These are phyloP conservation scores for Drosophila lini DNA, from an alignment of 1,140 invertebrate species.

Conservation along the genomic window DNA sequence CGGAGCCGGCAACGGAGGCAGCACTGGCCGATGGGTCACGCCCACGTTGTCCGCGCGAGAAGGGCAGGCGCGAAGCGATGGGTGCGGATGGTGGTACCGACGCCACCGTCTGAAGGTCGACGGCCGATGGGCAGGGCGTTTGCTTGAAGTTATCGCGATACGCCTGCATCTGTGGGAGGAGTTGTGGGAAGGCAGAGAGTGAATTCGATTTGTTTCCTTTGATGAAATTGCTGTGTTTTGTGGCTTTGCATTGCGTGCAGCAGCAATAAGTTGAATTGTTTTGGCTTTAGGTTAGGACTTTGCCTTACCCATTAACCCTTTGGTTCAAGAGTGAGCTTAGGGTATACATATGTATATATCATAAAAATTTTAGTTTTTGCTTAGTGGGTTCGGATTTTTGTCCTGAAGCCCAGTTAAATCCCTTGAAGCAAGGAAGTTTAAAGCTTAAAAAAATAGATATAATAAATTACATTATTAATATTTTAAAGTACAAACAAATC, in stretches of 20 bases:
- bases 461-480: no score
- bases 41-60: conserved; percentile 67
- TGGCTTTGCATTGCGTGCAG: conserved; percentile 71
- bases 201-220: conserved; percentile 9
- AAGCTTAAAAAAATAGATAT: no score
- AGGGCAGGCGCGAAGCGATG: conserved; percentile 60
- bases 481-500: neutral
- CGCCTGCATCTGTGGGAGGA: conserved; percentile 71
- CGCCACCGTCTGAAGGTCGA: conserved; percentile 56
- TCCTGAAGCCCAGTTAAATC: neutral
- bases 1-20: conserved; percentile 33
- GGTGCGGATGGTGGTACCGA: conserved; percentile 11
- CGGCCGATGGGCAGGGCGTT: conserved; percentile 80
- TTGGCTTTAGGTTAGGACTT: neutral
- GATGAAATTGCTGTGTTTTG: conserved; percentile 53
- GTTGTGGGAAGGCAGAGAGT: neutral
- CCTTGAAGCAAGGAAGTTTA: no score
- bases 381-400: neutral
- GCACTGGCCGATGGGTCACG: conserved; percentile 46
- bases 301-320: neutral
- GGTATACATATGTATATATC: no score
- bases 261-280: neutral
- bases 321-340: neutral
- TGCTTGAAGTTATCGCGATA: conserved; percentile 84
- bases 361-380: neutral